Evolutionary conservation across 2,888 invertebrate species (phyloP).

Genomic region (Lysandra bellargus): DNA sequence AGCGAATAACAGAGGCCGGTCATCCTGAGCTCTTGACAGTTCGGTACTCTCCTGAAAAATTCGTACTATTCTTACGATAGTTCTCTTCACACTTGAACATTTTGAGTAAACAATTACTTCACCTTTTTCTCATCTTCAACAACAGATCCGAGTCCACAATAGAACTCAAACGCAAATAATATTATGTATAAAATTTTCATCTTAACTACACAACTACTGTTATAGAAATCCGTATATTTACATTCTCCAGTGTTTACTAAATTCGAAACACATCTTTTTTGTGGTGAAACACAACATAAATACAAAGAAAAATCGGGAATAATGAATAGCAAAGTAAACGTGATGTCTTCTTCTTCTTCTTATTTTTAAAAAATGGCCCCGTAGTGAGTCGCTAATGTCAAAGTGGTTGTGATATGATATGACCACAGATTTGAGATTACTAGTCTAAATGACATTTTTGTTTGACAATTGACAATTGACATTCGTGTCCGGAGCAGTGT

Average conservation of each 20-base stretch:
- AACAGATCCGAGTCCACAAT: constrained; percentile 54
- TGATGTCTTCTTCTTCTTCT: neutral
- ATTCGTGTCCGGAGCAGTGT: too few species aligned
- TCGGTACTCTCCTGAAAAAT: constrained; percentile 81
- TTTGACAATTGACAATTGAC: too few species aligned
- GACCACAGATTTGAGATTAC: too few species aligned
- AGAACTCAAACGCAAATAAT: constrained; percentile 59
- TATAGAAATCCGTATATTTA: neutral
- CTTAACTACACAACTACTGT: constrained; percentile 39
- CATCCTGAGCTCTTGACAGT: constrained; percentile 83
- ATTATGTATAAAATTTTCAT: constrained; percentile 59
- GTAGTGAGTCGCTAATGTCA: too few species aligned
- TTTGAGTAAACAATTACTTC: constrained; percentile 44
- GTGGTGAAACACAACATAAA: constrained; percentile 16
- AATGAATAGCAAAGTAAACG: neutral
- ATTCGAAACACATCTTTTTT: neutral
- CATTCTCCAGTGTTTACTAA: neutral
- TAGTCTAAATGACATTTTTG: too few species aligned
- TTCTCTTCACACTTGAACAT: constrained; percentile 43
- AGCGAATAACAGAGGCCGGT: constrained; percentile 90
- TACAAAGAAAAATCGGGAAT: constrained; percentile 28
- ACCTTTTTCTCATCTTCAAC: constrained; percentile 66
- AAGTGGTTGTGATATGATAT: too few species aligned
- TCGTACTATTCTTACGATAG: constrained; percentile 40
- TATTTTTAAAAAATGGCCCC: too few species aligned